Evolutionary conservation across 2,888 invertebrate genomes (phyloP).

Genomic region (Cephus sareptanus): DNA sequence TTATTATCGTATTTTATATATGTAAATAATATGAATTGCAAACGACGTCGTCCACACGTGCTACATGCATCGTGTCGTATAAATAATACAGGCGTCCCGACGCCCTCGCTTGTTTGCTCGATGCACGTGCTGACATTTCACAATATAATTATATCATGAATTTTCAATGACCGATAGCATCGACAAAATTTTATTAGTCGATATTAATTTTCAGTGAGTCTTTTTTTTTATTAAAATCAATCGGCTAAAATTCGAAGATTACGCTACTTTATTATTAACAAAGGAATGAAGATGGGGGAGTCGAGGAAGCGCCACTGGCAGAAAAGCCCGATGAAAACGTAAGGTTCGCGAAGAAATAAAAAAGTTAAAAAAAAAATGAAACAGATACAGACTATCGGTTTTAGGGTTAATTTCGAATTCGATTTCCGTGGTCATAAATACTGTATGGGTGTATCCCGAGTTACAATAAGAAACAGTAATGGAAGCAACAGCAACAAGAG

Average conservation of each 20-base stretch:
- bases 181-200: neutral
- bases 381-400: too few species aligned
- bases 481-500: neutral
- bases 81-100: neutral
- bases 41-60: neutral
- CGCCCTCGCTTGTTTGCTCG: neutral
- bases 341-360: too few species aligned
- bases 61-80: neutral
- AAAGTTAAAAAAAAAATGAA: too few species aligned
- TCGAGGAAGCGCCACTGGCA: too few species aligned
- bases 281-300: accelerated
- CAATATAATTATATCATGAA: neutral
- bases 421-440: too few species aligned
- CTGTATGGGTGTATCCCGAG: neutral
- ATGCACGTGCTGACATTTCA: neutral
- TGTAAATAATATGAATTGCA: neutral
- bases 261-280: too few species aligned
- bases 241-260: too few species aligned
- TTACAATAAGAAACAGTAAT: neutral
- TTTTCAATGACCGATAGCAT: neutral
- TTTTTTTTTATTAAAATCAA: too few species aligned
- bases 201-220: too few species aligned
- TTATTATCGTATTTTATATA: neutral
- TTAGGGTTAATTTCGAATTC: too few species aligned
- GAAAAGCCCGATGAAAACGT: too few species aligned